These are phyloP conservation scores for Elaphurus davidianus DNA, from an alignment of 2,113 vertebrate species.

Conservation along the genomic window DNA sequence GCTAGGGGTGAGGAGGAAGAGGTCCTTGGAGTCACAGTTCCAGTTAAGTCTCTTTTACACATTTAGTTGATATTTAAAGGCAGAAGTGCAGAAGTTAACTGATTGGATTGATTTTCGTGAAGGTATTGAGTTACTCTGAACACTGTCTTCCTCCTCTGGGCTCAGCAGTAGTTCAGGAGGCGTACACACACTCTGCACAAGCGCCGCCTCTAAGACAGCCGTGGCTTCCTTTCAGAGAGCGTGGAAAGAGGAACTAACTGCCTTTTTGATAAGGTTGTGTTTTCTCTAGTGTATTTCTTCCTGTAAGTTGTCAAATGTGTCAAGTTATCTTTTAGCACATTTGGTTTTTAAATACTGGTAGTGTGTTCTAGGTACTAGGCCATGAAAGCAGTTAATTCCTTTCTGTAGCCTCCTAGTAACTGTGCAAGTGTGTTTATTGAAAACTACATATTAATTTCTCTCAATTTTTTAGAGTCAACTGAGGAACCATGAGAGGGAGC, in stretches of 20 bases:
- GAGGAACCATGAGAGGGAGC: conserved; percentile 86
- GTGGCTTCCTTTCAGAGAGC: background rate
- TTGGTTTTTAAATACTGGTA: background rate
- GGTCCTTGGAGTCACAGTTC: background rate
- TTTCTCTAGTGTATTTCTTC: background rate
- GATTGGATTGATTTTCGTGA: background rate
- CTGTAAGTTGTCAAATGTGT: background rate
- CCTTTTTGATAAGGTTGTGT: background rate
- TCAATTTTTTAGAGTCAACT: conserved; percentile 84
- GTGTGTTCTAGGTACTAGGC: background rate
- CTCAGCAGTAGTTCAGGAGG: background rate
- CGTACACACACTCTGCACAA: accelerated
- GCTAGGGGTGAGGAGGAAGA: background rate
- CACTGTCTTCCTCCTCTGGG: background rate
- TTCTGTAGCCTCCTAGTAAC: background rate
- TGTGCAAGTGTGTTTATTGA: background rate
- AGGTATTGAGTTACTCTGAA: background rate
- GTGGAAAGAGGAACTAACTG: background rate
- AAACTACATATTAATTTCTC: background rate
- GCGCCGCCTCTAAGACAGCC: background rate
- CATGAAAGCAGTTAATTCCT: background rate
- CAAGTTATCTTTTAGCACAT: background rate
- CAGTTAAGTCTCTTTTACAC: background rate
- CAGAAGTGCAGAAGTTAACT: background rate
- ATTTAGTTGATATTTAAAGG: background rate